Evolutionary conservation across 2,888 invertebrate genomes (phyloP), one percentile per base, ranked within the genome.

Genomic region (Tiliacea aurago): DNA sequence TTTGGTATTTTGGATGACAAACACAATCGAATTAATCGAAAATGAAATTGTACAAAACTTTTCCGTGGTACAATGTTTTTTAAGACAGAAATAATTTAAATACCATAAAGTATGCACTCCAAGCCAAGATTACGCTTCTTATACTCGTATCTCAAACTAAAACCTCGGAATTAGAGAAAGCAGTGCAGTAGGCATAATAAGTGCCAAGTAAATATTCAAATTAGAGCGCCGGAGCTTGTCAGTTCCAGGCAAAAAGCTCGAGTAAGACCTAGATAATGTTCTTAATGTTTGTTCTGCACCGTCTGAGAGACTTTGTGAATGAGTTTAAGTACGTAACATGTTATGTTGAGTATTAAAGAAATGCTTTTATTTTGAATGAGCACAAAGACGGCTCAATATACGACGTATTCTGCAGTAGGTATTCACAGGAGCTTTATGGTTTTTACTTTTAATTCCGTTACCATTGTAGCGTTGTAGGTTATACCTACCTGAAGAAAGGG

Each of bases 181-280:
- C 58, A 20, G 37, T 37, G 20, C 37, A 53, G 61, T 62, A 28
- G 9, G 37, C 62, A 15, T 45, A n/a, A n/a, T n/a, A 62, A 37
- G 37, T 80, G 83, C 75, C 70, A 83, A 86, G 77, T 78, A 79
- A 82, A 82, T 87, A 84, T 86, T 86, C 15, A 53, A 53, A 73
- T 86, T 82, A 83, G 69, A 75, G 73, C 56, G 41, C 53, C 33
- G 49, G 45, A 72, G 41, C 23, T 18, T 64, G 28, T 55, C 41
- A 45, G 47, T 47, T 64, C 37, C 15, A 58, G n/a, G 10, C 53
- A 55, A 45, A 58, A 73, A 59, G 45, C 58, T 64, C 13, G 20
- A 49, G 58, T 66, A 51, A 67, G 59, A 51, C 37, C 51, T 28
- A 55, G n/a, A 55, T n/a, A 41, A 53, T n/a, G 45, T 45, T 67